phyloP scores from a whole-genome alignment of 2,888 invertebrate genomes.

The Ophion ellenae region DNA sequence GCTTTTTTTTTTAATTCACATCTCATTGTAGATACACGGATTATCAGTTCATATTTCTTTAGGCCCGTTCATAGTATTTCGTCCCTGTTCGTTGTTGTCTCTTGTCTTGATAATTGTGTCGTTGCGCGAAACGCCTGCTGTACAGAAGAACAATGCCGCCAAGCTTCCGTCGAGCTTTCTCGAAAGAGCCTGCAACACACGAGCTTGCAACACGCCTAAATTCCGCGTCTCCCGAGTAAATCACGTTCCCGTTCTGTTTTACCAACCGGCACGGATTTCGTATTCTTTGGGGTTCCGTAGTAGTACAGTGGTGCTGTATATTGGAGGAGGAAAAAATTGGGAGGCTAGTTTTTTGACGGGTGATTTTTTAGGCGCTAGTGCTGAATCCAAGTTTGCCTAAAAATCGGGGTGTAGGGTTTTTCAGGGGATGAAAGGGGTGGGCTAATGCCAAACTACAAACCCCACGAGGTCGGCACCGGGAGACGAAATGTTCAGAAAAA shows the following conservation, averaged over 20 bases:
- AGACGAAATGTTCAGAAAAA: no score
- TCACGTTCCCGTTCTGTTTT: not conserved
- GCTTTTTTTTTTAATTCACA: conserved; percentile 67
- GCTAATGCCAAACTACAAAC: no score
- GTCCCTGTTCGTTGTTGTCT: not conserved
- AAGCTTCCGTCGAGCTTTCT: conserved; percentile 49
- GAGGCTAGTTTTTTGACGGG: no score
- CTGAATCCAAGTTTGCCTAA: no score
- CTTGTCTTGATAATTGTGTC: conserved; percentile 12
- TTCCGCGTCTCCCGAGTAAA: not conserved
- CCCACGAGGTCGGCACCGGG: no score
- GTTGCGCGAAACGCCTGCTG: conserved; percentile 54
- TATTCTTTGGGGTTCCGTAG: not conserved
- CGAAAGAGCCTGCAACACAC: conserved; percentile 17
- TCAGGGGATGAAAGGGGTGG: no score
- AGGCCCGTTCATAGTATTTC: not conserved
- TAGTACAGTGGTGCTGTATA: no score
- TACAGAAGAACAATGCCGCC: conserved; percentile 43
- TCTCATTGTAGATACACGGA: conserved; percentile 54
- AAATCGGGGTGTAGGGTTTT: no score
- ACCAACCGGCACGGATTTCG: not conserved
- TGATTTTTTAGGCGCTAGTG: no score
- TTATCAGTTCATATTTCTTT: conserved; percentile 22
- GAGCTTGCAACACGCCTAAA: conserved; percentile 25
- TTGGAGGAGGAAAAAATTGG: no score